phyloP scores from a whole-genome alignment of 2,888 invertebrate genomes.

The Phyllotreta cruciferae region DNA sequence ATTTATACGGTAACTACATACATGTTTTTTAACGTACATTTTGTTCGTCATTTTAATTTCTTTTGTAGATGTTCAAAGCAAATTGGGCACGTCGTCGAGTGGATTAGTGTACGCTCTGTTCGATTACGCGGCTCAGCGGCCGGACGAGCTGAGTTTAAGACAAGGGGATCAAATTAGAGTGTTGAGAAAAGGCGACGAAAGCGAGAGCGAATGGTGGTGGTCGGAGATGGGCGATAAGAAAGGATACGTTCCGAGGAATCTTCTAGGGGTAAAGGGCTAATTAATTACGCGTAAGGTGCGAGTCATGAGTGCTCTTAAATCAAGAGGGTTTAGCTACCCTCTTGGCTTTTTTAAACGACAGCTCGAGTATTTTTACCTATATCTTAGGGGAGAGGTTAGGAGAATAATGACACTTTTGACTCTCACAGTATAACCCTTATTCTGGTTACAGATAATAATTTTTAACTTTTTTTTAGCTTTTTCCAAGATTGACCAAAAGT shows the following conservation, averaged over 20 bases:
- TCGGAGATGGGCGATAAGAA: slow-evolving; percentile 70
- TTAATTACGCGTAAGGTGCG: background rate
- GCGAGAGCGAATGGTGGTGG: slow-evolving; percentile 97
- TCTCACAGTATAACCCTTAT: too few relatives aligned
- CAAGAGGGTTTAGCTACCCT: too few relatives aligned
- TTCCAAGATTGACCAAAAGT: slow-evolving; percentile 57
- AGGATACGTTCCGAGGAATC: slow-evolving; percentile 96
- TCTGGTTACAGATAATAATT: too few relatives aligned
- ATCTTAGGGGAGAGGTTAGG: too few relatives aligned
- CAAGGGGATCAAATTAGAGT: slow-evolving; percentile 88
- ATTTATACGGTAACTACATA: slow-evolving; percentile 86
- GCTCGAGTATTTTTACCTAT: too few relatives aligned
- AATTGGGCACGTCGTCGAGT: slow-evolving; percentile 92
- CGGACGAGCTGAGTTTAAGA: slow-evolving; percentile 89
- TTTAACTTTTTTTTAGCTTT: slow-evolving; percentile 51
- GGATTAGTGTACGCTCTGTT: slow-evolving; percentile 95
- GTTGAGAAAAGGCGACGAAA: slow-evolving; percentile 92
- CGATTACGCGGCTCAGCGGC: slow-evolving; percentile 88
- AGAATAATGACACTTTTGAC: too few relatives aligned
- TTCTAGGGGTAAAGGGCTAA: slow-evolving; percentile 84
- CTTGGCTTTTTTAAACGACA: too few relatives aligned
- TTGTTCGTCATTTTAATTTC: background rate
- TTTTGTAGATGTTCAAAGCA: slow-evolving; percentile 90
- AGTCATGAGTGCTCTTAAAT: slow-evolving; percentile 35
- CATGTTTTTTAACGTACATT: too few relatives aligned